Evolutionary conservation across 2,888 invertebrate genomes (phyloP), one percentile per base, ranked within the genome.

Genomic region (Acleris holmiana): DNA sequence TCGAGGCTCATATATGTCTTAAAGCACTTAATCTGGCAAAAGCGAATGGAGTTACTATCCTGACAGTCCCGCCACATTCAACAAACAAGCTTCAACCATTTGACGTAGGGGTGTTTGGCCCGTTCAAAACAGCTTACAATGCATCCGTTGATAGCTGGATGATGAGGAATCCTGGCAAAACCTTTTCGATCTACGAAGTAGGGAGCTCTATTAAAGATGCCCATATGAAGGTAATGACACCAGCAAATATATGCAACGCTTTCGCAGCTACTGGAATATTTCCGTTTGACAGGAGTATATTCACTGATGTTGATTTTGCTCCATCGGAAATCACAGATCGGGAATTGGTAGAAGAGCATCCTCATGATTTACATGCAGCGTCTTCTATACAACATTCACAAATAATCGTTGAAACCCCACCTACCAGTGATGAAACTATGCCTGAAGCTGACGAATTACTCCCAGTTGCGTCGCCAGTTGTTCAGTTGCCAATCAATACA

Each of bases 121-220:
- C 23, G 23, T 23, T 23, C 23, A 23, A 23, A 23, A 23, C 23
- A 4, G 23, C 23, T 23, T 23, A 23, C 23, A 23, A 23, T 23
- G 23, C 23, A 23, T 23, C 23, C 23, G 23, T 23, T 23, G 23
- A 74, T 67, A 69, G 69, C 65, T 83, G 79, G 80, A 71, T 84
- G 76, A 63, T 80, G 23, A 23, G 23, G 23, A 23, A 23, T 23
- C 23, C 23, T 23, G 23, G 23, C 23, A 23, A 23, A 5, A 74
- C 79, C 19, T 73, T 86, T n/a, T 76, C 79, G 1, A 85, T 88
- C 40, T 84, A 88, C 71, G 76, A 87, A 62, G 76, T 87, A 18
- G 78, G 83, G 59, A 75, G 68, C 66, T 78, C 81, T 66, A 74
- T 82, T 15, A 76, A 71, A 35, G 69, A 70, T 59, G 83, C 84